Conservation (phyloP, 2,797 vertebrate species). For the Clamator glandarius region DNA sequence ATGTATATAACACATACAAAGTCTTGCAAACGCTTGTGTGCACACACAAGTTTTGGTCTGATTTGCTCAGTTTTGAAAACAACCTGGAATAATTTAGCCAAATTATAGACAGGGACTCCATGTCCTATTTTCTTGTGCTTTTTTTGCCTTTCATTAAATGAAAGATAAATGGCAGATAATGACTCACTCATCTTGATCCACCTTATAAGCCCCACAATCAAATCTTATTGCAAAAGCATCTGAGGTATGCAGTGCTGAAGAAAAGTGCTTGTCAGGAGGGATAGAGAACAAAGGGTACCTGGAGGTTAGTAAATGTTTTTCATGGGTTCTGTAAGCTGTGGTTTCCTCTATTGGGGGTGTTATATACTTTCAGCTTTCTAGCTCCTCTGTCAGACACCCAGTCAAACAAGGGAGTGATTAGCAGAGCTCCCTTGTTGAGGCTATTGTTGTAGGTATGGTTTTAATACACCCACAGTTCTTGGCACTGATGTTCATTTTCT, state of each 20-base stretch:
- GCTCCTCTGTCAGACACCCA: conserved; percentile 53
- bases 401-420: conserved; percentile 67
- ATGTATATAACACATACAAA: rapidly evolving
- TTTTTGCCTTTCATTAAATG: conserved; percentile 21
- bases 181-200: conserved; percentile 67
- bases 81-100: not conserved
- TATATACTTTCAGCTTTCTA: conserved; percentile 54
- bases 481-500: conserved; percentile 65
- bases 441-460: conserved; percentile 79
- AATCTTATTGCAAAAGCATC: conserved; percentile 73
- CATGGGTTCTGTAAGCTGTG: conserved; percentile 67
- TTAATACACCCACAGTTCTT: conserved; percentile 77
- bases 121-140: not conserved
- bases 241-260: conserved; percentile 56
- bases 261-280: conserved; percentile 57
- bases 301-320: conserved; percentile 77
- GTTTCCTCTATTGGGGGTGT: conserved; percentile 71
- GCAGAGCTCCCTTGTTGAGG: conserved; percentile 58
- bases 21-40: not conserved
- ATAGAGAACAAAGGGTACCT: conserved; percentile 77
- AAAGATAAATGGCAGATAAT: conserved; percentile 72
- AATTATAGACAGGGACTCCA: conserved; percentile 3
- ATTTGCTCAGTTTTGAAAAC: not conserved
- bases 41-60: not conserved
- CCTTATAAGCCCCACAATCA: conserved; percentile 62